Base-by-base conservation (phyloP, 2,113 vertebrate genomes). In the Ctenodactylus gundi region DNA sequence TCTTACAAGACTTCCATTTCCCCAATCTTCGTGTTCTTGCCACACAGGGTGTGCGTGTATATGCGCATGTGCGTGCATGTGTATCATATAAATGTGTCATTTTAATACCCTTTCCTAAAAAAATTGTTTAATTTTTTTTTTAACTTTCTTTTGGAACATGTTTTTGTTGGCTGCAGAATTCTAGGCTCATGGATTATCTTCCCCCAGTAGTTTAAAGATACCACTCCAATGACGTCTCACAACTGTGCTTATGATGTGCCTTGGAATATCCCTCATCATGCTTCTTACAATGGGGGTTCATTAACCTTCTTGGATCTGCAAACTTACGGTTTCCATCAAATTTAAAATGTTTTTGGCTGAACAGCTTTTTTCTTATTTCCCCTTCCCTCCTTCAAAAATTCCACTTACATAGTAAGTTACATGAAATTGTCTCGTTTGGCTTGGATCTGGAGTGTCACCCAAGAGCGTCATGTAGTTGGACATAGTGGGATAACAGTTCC, bases 101-200 rank as follows among this genome's bases (percentile, higher is more conserved):
- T n/a, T 81, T 51, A 92, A 89, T 64, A 18, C 36, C 57, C 85
- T 93, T 82, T 81, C 55, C 75, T 85, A 29, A 17, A 82, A 91
- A 82, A 55, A 17, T 0, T 65, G 64, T 31, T 88, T 80, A 93
- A 36, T 51, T 17, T 6, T 49, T 65, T 29, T 95, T 60, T 29
- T 34, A n/a, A 67, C 21, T 91, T 64, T 64, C 6, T 64, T 64
- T 76, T 76, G 6, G 92, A 94, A 85, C 44, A 60, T 68, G 51
- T 5, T 85, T 58, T 91, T 80, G 13, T 51, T 62, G n/a, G 10
- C 49, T 73, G 90, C 53, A 83, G 34, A 73, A 72, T n/a, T 83
- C 65, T 80, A 62, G 36, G 23, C 20, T 51, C 18, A 55, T 7
- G 8, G 4, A 34, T 41, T 29, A 44, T 80, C 72, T 81, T n/a